A percentile compares a stretch with the other conserved stretches of the same genome.
These are phyloP conservation scores for Drosophila ananassae DNA, from an alignment of 1,140 invertebrate genomes.

Conservation along the genomic window DNA sequence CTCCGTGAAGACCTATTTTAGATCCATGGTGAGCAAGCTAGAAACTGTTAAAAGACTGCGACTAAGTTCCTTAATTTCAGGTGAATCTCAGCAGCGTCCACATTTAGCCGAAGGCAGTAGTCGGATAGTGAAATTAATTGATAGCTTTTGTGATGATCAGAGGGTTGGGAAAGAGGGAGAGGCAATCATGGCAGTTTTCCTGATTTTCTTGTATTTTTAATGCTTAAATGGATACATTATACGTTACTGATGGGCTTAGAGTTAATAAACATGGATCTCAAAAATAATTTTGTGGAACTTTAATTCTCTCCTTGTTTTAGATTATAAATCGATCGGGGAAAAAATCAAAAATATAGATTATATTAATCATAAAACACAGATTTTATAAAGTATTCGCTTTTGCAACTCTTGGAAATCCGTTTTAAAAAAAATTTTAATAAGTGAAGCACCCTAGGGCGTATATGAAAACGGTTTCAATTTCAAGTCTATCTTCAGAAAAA, in stretches of 20 bases:
- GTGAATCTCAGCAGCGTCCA: conserved; percentile 43
- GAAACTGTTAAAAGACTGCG: neutral
- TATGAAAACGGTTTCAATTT: neutral
- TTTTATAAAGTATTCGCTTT: no score
- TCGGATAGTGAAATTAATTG: neutral
- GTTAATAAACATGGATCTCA: neutral
- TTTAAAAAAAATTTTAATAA: neutral
- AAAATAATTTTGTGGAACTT: no score
- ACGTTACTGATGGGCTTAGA: neutral
- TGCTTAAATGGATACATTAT: neutral
- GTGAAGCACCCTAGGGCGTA: neutral
- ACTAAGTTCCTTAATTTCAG: conserved; percentile 13
- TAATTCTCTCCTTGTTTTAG: neutral
- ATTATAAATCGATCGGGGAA: no score
- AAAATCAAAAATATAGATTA: no score
- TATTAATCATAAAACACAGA: no score
- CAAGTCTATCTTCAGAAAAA: neutral
- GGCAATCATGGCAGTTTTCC: neutral
- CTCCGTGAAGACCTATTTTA: conserved; percentile 64
- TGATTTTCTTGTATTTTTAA: no score
- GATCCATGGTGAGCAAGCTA: conserved; percentile 59
- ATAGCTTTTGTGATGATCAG: neutral
- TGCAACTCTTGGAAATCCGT: no score
- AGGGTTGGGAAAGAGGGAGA: neutral
- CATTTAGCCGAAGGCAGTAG: neutral